These are phyloP conservation scores for Sebastes hopkinsi DNA, from an alignment of 2,797 vertebrate species.

Conservation along the genomic window DNA sequence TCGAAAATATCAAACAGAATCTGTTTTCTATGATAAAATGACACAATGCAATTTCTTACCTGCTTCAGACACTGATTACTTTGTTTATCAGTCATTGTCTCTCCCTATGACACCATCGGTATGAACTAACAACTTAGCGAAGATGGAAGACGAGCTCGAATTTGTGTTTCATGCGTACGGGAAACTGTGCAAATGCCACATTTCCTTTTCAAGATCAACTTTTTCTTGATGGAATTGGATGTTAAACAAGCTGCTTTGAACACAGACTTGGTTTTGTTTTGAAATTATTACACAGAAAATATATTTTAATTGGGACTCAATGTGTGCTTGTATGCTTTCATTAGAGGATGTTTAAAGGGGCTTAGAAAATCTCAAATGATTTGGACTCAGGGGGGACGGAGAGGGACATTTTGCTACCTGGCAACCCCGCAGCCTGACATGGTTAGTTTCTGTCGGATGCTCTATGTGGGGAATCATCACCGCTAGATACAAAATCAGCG, in stretches of 20 bases:
- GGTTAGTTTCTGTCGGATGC: background rate
- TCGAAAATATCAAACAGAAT: background rate
- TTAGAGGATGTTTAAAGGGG: background rate
- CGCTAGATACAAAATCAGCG: conserved; percentile 4
- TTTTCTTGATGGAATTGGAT: background rate
- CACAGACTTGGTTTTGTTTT: background rate
- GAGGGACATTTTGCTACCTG: background rate
- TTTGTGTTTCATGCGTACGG: background rate
- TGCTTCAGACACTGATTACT: background rate
- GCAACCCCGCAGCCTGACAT: background rate
- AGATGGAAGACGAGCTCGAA: background rate
- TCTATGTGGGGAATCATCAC: conserved; percentile 2
- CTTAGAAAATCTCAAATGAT: conserved; percentile 10
- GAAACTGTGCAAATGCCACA: background rate
- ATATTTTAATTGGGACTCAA: background rate
- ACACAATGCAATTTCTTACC: background rate
- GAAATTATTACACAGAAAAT: background rate
- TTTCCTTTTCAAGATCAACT: background rate
- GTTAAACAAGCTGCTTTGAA: background rate
- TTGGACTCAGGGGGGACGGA: background rate
- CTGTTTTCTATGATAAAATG: background rate
- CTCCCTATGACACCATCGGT: background rate
- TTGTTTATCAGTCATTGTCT: background rate
- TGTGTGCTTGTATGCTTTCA: background rate
- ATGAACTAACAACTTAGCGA: background rate